A percentile compares a stretch with the other conserved stretches of the same genome.
Conservation (phyloP, 2,797 vertebrate species). For the Tadarida brasiliensis region DNA sequence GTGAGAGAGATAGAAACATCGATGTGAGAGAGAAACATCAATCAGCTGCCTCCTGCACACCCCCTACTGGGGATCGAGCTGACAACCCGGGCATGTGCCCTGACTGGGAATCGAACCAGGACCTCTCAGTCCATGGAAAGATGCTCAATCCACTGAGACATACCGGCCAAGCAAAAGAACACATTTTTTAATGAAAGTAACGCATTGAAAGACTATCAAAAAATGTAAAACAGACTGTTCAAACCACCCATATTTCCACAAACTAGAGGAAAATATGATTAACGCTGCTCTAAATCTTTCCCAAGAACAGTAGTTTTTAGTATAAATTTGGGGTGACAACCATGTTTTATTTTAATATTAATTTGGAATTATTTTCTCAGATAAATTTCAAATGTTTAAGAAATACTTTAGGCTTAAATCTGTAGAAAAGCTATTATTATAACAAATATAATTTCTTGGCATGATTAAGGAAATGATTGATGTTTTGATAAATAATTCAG, state of each 20-base stretch:
- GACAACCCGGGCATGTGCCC: no score
- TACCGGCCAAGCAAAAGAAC: no score
- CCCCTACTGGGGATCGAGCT: no score
- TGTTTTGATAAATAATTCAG: constrained; percentile 11
- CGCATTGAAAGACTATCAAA: no score
- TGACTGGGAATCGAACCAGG: no score
- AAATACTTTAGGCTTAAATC: not conserved
- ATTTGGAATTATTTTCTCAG: constrained; percentile 22
- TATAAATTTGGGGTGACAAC: not conserved
- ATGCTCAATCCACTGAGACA: no score
- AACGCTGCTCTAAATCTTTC: not conserved
- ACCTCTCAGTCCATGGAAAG: no score
- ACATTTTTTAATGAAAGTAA: no score
- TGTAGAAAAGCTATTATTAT: constrained; percentile 6
- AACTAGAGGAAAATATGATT: not conserved
- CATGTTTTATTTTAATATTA: not conserved
- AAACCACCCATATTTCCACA: not conserved
- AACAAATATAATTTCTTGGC: not conserved
- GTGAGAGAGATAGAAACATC: no score
- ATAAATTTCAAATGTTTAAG: constrained; percentile 52
- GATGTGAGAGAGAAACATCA: no score
- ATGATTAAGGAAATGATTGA: not conserved
- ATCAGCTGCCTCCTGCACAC: no score
- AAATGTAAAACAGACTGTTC: not conserved
- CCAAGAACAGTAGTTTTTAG: not conserved